Evolutionary conservation across 2,888 invertebrate species (phyloP), one percentile per base, ranked within the genome.

Genomic region (Leptopilina drosophilae): DNA sequence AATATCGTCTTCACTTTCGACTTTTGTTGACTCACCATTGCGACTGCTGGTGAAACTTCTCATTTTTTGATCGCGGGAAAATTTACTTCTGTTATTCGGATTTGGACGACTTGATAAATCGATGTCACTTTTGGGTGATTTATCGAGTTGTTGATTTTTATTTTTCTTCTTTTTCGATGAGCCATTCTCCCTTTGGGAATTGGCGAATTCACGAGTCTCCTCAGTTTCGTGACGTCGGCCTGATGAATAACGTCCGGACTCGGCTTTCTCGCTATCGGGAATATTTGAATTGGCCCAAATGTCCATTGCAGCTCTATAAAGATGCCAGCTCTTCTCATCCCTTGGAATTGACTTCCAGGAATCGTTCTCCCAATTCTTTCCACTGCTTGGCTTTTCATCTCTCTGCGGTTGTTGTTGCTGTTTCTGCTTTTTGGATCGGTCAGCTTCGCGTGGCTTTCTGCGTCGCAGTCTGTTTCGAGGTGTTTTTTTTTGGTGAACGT

Each of bases 301-400:
- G 80, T 92, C 92, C 87, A 92, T 90, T 46, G 91, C 91, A 26
- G 90, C 91, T 79, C 92, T 88, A 81, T 92, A 92, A 14, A 91
- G 85, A 53, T 92, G 92, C 92, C 92, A 92, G 77, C 90, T 92
- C 78, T 92, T 91, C 78, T 92, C 92, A 65, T 91, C 91, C 14
- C 88, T 85, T 0, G 91, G 89, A 81, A 90, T 89, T 20, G 91
- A 90, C 79, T 91, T 91, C 91, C 91, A 91, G 5, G 91, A 91
- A 67, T 91, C 92, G 80, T 90, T 91, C 80, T 89, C 89, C 91
- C 91, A 91, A 33, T 90, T 90, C 83, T 90, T 90, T 40, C 81
- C 77, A 33, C 75, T 33, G 33, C 33, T 82, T 33, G 40, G 15
- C 20, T 88, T 88, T 75, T 84, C 85, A 5, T 88, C 89, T 78